A percentile compares a stretch with the other conserved stretches of the same genome.
These are phyloP conservation scores for Epinephelus moara DNA, from an alignment of 2,113 vertebrate genomes.

Conservation along the genomic window DNA sequence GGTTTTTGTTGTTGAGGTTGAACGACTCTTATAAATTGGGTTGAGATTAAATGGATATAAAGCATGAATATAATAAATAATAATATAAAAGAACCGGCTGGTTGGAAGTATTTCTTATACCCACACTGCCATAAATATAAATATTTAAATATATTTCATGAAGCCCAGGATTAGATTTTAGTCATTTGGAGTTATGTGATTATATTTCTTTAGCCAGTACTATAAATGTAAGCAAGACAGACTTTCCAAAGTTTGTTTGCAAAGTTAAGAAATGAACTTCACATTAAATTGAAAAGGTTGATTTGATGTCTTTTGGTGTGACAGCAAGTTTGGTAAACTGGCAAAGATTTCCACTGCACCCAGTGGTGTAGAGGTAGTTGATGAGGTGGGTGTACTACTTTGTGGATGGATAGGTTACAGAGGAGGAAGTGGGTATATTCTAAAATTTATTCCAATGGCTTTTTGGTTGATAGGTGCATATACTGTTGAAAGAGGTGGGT, in stretches of 20 bases:
- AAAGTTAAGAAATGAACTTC: not conserved
- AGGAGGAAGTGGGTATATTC: too few relatives aligned
- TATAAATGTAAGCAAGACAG: not conserved
- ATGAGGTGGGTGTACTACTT: too few relatives aligned
- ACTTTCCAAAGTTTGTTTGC: not conserved
- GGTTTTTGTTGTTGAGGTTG: constrained; percentile 22
- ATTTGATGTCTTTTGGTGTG: not conserved
- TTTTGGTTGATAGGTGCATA: too few relatives aligned
- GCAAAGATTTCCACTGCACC: not conserved
- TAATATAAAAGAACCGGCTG: not conserved
- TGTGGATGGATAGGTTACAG: too few relatives aligned
- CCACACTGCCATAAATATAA: not conserved
- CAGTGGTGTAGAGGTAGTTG: too few relatives aligned
- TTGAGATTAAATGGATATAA: not conserved
- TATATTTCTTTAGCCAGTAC: not conserved
- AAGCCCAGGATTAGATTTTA: not conserved
- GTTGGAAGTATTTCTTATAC: not conserved
- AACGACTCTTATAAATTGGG: constrained; percentile 3
- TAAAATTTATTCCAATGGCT: too few relatives aligned
- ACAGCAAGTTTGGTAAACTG: not conserved
- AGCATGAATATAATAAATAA: constrained; percentile 2
- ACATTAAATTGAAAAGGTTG: not conserved
- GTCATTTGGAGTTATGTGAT: not conserved
- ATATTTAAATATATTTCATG: constrained; percentile 5
- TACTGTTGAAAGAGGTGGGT: too few relatives aligned